phyloP scores from a whole-genome alignment of 23 tunicate genomes.

The Ciona savignyi region DNA sequence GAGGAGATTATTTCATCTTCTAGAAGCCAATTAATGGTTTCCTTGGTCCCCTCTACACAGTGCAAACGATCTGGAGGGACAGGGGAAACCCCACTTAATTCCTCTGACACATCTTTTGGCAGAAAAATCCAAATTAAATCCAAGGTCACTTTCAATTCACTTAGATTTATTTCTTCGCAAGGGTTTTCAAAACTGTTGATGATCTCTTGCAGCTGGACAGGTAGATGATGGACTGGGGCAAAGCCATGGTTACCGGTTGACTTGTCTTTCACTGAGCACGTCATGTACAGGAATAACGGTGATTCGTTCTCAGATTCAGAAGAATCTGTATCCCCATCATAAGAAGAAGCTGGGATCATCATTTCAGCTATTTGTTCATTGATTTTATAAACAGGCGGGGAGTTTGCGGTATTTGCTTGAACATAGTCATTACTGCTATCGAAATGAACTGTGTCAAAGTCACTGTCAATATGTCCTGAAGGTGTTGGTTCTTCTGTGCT shows the following conservation, averaged over 20 bases:
- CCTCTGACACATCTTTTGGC: conserved; percentile 15
- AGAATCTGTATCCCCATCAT: not conserved
- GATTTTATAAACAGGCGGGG: not conserved
- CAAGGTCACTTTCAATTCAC: conserved; percentile 45
- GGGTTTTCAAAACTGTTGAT: conserved; percentile 41
- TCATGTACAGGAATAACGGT: conserved; percentile 73
- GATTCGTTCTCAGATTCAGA: not conserved
- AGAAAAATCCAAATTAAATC: conserved; percentile 82
- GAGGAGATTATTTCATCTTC: conserved; percentile 86
- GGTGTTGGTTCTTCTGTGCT: not conserved
- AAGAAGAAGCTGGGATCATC: not conserved
- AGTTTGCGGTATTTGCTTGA: not conserved
- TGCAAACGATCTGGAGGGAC: conserved; percentile 25
- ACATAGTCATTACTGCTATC: not conserved
- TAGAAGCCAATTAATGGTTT: conserved; percentile 60
- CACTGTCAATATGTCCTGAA: conserved; percentile 22
- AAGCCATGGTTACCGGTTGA: conserved; percentile 62
- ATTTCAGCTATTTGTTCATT: not conserved
- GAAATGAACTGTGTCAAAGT: conserved; percentile 28
- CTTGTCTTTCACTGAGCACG: conserved; percentile 69
- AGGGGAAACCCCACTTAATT: not conserved
- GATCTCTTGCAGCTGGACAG: conserved; percentile 36
- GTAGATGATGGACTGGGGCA: conserved; percentile 38
- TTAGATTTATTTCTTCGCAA: conserved; percentile 25
- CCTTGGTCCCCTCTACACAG: conserved; percentile 21